Conservation (phyloP, 2,888 invertebrate species). For the Steromphala cineraria region DNA sequence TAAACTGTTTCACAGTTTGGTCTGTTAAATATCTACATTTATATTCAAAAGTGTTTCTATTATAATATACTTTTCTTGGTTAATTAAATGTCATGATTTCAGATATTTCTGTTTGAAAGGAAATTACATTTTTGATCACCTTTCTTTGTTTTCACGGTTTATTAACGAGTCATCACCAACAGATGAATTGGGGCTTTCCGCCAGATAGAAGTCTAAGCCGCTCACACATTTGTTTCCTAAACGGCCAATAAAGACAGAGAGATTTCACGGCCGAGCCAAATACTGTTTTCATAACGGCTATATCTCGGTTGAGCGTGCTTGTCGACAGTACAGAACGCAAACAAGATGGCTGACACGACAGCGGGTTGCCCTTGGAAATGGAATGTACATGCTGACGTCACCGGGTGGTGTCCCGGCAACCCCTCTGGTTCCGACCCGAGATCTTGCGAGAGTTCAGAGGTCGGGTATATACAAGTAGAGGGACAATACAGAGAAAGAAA, state of each 20-base stretch:
- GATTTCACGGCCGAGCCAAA: background rate
- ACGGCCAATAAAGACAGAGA: background rate
- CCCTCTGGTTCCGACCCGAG: background rate
- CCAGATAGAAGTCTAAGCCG: background rate
- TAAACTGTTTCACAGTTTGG: too few species aligned
- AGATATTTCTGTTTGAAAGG: too few species aligned
- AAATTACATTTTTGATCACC: too few species aligned
- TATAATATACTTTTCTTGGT: too few species aligned
- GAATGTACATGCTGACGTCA: background rate
- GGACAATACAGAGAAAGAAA: background rate
- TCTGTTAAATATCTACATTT: too few species aligned
- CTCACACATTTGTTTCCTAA: constrained; percentile 8
- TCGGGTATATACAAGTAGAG: background rate
- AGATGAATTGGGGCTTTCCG: background rate
- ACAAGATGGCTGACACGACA: background rate
- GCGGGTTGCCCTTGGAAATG: background rate
- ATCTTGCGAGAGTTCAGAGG: background rate
- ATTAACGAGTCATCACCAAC: background rate
- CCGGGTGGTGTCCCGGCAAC: background rate
- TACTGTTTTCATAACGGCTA: background rate
- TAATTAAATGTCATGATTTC: too few species aligned
- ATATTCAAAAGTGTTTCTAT: too few species aligned
- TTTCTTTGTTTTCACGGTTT: background rate
- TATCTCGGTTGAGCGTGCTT: background rate
- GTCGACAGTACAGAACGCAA: background rate